Conservation (phyloP, 2,797 vertebrate genomes). For the Argyrosomus regius region DNA sequence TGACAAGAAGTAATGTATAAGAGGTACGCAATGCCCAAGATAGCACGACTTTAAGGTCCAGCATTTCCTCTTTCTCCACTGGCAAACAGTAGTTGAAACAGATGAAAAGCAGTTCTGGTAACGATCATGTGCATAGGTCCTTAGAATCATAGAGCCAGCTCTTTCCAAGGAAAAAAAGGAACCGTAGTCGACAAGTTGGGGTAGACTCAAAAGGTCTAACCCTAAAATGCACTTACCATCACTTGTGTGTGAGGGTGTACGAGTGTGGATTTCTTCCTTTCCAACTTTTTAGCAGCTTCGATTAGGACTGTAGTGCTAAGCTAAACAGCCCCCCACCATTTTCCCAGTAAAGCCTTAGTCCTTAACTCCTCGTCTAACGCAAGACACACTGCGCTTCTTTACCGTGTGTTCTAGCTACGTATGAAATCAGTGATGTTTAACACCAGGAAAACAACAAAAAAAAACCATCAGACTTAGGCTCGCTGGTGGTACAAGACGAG, state of each 20-base stretch:
- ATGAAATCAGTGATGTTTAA: conserved; percentile 17
- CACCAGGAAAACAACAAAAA: not conserved
- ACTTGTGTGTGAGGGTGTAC: conserved; percentile 18
- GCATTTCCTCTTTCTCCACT: not conserved
- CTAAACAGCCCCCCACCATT: conserved; percentile 1
- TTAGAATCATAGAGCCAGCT: not conserved
- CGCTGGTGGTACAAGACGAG: not conserved
- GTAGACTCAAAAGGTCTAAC: not conserved
- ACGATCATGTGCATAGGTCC: not conserved
- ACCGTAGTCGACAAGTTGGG: not conserved
- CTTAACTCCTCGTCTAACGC: conserved; percentile 8
- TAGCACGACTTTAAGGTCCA: not conserved
- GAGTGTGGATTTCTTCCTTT: conserved; percentile 25
- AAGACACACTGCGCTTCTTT: conserved; percentile 35
- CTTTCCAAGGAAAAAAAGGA: not conserved
- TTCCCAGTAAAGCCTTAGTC: conserved; percentile 36
- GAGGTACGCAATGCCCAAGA: not conserved
- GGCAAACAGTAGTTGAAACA: not conserved
- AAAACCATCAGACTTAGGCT: not conserved
- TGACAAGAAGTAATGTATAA: not conserved
- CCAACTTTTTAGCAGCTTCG: conserved; percentile 11
- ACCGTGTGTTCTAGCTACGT: conserved; percentile 21
- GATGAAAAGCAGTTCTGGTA: not conserved
- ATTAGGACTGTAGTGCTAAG: conserved; percentile 12
- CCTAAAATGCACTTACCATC: conserved; percentile 26